phyloP scores from a whole-genome alignment of 2,113 vertebrate genomes.

The Leuciscus idus region DNA sequence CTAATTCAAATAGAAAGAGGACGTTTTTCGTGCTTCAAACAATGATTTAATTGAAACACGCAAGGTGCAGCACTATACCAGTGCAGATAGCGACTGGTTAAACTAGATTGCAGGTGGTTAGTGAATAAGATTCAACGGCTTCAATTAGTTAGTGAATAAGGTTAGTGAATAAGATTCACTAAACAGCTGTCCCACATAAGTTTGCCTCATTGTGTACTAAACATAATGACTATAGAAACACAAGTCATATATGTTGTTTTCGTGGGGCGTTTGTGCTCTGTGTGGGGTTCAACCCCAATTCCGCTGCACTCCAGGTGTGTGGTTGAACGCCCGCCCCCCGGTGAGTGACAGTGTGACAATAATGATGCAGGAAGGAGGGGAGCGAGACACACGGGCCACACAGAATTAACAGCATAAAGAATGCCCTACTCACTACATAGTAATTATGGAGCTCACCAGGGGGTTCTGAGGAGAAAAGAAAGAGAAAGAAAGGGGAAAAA shows the following conservation, averaged over 20 bases:
- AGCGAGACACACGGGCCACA: conserved; percentile 37
- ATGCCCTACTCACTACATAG: conserved; percentile 48
- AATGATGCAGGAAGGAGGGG: conserved; percentile 51
- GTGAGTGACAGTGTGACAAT: conserved; percentile 50
- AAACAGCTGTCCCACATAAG: conserved; percentile 20
- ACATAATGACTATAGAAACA: conserved; percentile 4
- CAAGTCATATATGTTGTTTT: conserved; percentile 22
- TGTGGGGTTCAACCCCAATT: conserved; percentile 42
- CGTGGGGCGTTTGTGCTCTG: not conserved
- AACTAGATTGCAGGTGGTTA: not conserved
- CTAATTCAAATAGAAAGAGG: not conserved
- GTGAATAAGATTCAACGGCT: not conserved
- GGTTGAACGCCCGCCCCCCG: conserved; percentile 34
- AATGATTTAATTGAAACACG: not conserved
- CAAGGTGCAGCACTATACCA: no score
- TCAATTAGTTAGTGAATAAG: no score
- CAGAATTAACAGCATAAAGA: conserved; percentile 47
- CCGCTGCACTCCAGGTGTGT: conserved; percentile 47
- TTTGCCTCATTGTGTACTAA: conserved; percentile 13
- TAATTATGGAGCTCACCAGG: conserved; percentile 54
- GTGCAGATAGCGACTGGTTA: not conserved
- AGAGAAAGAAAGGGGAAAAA: conserved; percentile 35
- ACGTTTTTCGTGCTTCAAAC: not conserved
- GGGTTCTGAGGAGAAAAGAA: conserved; percentile 43
- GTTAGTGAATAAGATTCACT: not conserved